phyloP scores from a whole-genome alignment of 2,797 vertebrate species.

The Podargus strigoides region DNA sequence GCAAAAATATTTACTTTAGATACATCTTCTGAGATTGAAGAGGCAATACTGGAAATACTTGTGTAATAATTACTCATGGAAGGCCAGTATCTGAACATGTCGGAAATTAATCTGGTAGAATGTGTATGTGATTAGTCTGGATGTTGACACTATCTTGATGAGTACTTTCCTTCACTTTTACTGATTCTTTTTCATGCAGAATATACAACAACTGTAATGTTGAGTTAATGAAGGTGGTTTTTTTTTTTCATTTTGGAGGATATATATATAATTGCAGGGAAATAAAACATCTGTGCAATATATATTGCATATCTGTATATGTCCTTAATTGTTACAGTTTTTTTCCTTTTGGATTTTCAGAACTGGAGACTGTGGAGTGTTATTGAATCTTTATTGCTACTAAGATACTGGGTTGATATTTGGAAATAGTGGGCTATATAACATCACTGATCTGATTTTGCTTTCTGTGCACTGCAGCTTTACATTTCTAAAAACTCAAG shows the following conservation, averaged over 20 bases:
- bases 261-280: conserved; percentile 50
- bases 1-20: background rate
- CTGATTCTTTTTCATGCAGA: background rate
- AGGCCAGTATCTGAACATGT: background rate
- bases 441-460: background rate
- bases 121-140: background rate
- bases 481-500: conserved; percentile 37
- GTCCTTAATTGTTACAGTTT: conserved; percentile 47
- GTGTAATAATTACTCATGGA: background rate
- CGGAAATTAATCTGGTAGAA: background rate
- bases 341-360: conserved; percentile 28
- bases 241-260: conserved; percentile 14
- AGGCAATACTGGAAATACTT: background rate
- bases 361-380: conserved; percentile 3
- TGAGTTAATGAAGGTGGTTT: conserved; percentile 42
- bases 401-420: conserved; percentile 16
- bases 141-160: background rate
- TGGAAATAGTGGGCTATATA: background rate
- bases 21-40: background rate
- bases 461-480: conserved; percentile 22
- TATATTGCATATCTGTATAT: conserved; percentile 37
- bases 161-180: background rate
- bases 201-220: conserved; percentile 22
- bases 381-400: conserved; percentile 49
- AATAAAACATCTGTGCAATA: conserved; percentile 65